Conservation (phyloP, 2,113 vertebrate species). For the Paramormyrops kingsleyae region DNA sequence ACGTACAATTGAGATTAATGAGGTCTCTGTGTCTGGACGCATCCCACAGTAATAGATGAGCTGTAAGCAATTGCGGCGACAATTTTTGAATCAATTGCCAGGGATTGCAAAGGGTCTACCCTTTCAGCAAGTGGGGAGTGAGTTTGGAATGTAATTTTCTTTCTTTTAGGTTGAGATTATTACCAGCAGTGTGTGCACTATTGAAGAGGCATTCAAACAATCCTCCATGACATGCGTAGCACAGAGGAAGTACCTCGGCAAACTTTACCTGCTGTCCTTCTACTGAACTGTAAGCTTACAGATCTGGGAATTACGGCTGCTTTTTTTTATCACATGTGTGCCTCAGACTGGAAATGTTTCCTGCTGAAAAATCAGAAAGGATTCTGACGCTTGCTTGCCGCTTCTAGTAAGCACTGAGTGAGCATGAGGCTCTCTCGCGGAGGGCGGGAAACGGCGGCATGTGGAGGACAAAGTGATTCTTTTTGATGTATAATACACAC, state of each 20-base stretch:
- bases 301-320: neutral
- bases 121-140: neutral
- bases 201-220: conserved; percentile 1
- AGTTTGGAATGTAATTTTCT: conserved; percentile 3
- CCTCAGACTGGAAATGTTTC: neutral
- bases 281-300: neutral
- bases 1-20: conserved; percentile 15
- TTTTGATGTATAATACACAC: neutral
- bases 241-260: neutral
- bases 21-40: neutral
- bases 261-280: neutral
- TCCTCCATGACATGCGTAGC: neutral
- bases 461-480: neutral
- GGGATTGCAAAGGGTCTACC: neutral
- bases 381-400: neutral
- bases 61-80: conserved; percentile 7
- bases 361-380: neutral
- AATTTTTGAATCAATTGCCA: conserved; percentile 15
- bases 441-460: neutral
- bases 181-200: neutral
- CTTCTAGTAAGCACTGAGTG: neutral
- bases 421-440: neutral
- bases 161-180: conserved; percentile 1
- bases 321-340: neutral
- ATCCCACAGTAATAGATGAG: conserved; percentile 1